Base-by-base conservation (phyloP, 2,113 vertebrate genomes). In the Dinomys branickii region DNA sequence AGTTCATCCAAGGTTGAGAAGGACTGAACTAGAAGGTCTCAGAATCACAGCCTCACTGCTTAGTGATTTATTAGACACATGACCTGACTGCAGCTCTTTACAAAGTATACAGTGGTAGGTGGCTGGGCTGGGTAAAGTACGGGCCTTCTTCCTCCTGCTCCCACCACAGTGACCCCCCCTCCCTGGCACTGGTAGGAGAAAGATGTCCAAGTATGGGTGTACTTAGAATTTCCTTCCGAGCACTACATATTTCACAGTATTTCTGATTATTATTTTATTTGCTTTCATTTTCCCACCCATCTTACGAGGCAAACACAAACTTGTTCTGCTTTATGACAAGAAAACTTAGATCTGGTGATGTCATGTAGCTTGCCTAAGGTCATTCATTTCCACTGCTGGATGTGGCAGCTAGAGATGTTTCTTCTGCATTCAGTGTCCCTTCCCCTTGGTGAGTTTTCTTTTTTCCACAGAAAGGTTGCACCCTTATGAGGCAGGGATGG, bases 1-100 rank as follows among this genome's bases (percentile, higher is more conserved):
- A 95, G 26, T 83, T 96, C 81, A 89, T 20, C 22, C 69, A 80
- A 81, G 30, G 38, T 26, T 77, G 30, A 89, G 61, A 94, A 86
- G 33, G 35, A 69, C 14, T 30, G 5, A 85, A 75, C 41, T 38
- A 41, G 11, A 77, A 30, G 30, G 33, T 83, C 14, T 85, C 7
- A n/a, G 30, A 28, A 78, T 75, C 11, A 30, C 17, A 63, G 30
- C 8, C 4, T 6, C 26, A 1, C 13, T 54, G 5, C 12, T 91
- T n/a, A 96, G 61, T 20, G 26, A 5, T 71, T 44, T 63, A 33
- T 16, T 50, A 81, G n/a, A 56, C 8, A 3, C 22, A 35, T 1
- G 19, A 10, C 78, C 58, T 69, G 69, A 85, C 5, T 52, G 22
- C 2, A 28, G 24, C 12, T 78, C 61, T 90, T 92, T 22, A 52